Evolutionary conservation across 2,888 invertebrate genomes (phyloP).

Genomic region (Lasioglossum lativentre): DNA sequence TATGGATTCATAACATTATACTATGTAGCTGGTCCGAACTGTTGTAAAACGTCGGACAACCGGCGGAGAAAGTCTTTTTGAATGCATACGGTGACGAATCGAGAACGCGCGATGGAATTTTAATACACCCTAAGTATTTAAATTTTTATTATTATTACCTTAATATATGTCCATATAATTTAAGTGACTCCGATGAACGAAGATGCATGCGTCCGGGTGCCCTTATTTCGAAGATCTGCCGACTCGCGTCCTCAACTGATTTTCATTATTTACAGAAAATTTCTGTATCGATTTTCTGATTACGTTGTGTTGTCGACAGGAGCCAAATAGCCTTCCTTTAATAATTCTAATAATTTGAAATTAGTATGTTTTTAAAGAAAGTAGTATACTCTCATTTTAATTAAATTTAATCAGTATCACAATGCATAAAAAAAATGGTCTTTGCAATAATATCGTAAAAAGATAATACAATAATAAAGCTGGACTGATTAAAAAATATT

Average conservation of each 20-base stretch:
- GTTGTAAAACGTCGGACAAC: neutral
- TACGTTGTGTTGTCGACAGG: neutral
- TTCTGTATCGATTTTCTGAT: neutral
- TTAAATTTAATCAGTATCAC: no score
- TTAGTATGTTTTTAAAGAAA: no score
- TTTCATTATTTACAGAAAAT: neutral
- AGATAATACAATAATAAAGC: no score
- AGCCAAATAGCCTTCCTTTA: neutral
- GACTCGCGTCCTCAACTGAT: neutral
- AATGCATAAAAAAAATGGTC: no score
- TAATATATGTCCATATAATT: no score
- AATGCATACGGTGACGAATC: neutral
- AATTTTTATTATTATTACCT: no score
- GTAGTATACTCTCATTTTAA: no score
- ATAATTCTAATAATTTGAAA: no score
- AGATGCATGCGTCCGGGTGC: neutral
- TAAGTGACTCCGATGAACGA: no score
- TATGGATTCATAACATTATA: conserved; percentile 4
- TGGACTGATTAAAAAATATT: no score
- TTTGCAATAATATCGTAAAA: no score
- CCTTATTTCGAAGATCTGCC: neutral
- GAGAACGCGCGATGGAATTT: neutral
- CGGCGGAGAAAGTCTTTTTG: neutral
- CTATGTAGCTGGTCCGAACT: neutral
- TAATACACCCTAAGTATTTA: no score